These are phyloP conservation scores for Nomada fabriciana DNA, from an alignment of 2,888 invertebrate species.

Conservation along the genomic window DNA sequence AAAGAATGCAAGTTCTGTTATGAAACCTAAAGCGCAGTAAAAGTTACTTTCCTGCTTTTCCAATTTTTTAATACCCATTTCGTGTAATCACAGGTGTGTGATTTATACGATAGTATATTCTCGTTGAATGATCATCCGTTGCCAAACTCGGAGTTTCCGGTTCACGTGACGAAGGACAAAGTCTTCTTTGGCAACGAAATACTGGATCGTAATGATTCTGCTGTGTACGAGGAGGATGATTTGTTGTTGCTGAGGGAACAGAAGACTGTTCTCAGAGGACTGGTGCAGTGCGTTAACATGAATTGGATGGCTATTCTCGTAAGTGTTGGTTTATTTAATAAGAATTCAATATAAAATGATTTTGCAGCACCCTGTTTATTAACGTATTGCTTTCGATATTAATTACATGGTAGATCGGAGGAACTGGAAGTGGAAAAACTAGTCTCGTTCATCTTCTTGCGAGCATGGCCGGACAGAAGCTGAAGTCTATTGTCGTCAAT, in stretches of 20 bases:
- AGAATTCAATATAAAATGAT: not conserved
- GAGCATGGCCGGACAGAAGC: constrained; percentile 89
- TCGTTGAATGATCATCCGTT: constrained; percentile 84
- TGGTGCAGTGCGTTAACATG: constrained; percentile 94
- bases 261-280: constrained; percentile 89
- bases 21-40: not conserved
- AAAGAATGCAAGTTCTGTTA: constrained; percentile 85
- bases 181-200: constrained; percentile 89
- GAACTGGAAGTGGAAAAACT: constrained; percentile 92
- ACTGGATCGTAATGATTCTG: constrained; percentile 82
- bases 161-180: constrained; percentile 86
- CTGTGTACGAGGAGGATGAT: constrained; percentile 77
- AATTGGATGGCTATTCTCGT: constrained; percentile 97
- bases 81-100: constrained; percentile 75
- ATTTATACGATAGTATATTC: constrained; percentile 85
- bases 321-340: constrained; percentile 75
- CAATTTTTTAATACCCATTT: constrained; percentile 18
- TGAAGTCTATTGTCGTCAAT: constrained; percentile 92
- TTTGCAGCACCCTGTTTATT: not conserved
- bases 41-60: not conserved
- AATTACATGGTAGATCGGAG: constrained; percentile 87
- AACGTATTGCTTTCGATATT: not conserved
- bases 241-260: constrained; percentile 87
- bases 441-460: constrained; percentile 91
- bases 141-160: constrained; percentile 85